phyloP scores from a whole-genome alignment of 2,113 vertebrate species.

The Raja brachyura region DNA sequence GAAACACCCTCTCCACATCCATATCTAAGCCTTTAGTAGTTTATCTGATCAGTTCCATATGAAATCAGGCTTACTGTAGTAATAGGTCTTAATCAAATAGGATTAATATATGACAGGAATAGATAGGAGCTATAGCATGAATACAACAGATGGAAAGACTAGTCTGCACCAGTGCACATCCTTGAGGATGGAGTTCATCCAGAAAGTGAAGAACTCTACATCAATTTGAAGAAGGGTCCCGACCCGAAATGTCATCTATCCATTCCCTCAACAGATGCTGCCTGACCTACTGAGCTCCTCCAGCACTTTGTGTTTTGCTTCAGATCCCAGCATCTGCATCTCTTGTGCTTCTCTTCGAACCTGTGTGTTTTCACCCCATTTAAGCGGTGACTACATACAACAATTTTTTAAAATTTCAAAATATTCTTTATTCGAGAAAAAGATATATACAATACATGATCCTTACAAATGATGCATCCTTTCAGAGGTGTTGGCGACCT shows the following conservation, averaged over 20 bases:
- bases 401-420: too few relatives aligned
- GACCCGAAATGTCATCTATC: too few relatives aligned
- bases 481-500: background rate
- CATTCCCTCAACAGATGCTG: too few relatives aligned
- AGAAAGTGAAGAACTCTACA: background rate
- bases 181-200: background rate
- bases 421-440: too few relatives aligned
- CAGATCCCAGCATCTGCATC: too few relatives aligned
- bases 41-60: background rate
- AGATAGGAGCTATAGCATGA: too few relatives aligned
- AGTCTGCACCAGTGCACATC: background rate
- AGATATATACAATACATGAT: too few relatives aligned
- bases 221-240: background rate
- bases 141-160: background rate
- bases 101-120: background rate
- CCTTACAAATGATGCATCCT: background rate
- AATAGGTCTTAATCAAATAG: background rate
- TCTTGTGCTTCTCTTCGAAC: background rate
- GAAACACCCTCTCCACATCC: too few relatives aligned
- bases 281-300: too few relatives aligned
- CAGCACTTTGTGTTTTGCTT: too few relatives aligned
- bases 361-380: background rate
- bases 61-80: background rate
- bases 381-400: background rate
- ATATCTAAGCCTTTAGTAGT: too few relatives aligned